phyloP scores from a whole-genome alignment of 2,888 invertebrate genomes.

The Poecilobothrus nobilitatus region DNA sequence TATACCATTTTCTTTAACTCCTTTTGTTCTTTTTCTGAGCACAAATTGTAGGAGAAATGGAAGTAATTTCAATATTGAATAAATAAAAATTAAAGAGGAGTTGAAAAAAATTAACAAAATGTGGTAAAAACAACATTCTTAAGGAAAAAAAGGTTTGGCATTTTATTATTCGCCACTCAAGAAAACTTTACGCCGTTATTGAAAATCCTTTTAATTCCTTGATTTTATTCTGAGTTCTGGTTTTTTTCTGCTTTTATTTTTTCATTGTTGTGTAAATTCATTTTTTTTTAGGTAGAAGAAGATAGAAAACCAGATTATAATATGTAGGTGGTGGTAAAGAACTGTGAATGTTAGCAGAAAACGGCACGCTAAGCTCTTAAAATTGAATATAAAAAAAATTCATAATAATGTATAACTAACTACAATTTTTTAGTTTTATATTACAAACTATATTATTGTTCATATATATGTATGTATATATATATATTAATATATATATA shows the following conservation, averaged over 20 bases:
- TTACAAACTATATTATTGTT: not conserved
- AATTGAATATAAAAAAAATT: not conserved
- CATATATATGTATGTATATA: not conserved
- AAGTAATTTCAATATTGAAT: too few species aligned
- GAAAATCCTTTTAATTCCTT: not conserved
- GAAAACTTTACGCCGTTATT: not conserved
- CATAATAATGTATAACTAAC: conserved; percentile 5
- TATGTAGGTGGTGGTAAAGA: not conserved
- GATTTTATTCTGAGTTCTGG: not conserved
- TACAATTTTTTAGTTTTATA: not conserved
- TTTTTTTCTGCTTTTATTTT: not conserved
- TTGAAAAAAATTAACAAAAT: not conserved
- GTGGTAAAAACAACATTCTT: not conserved
- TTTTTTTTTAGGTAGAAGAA: too few species aligned
- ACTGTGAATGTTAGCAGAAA: not conserved
- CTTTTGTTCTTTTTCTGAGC: too few species aligned
- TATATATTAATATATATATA: not conserved
- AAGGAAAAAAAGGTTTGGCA: not conserved
- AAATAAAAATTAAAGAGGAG: not conserved
- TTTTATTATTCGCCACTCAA: not conserved
- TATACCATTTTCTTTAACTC: too few species aligned
- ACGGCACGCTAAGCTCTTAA: conserved; percentile 10
- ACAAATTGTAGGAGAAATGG: too few species aligned
- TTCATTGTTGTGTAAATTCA: too few species aligned
- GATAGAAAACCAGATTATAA: too few species aligned